Evolutionary conservation across 2,888 invertebrate genomes (phyloP), one percentile per base, ranked within the genome.

Genomic region (Eulithis prunata): DNA sequence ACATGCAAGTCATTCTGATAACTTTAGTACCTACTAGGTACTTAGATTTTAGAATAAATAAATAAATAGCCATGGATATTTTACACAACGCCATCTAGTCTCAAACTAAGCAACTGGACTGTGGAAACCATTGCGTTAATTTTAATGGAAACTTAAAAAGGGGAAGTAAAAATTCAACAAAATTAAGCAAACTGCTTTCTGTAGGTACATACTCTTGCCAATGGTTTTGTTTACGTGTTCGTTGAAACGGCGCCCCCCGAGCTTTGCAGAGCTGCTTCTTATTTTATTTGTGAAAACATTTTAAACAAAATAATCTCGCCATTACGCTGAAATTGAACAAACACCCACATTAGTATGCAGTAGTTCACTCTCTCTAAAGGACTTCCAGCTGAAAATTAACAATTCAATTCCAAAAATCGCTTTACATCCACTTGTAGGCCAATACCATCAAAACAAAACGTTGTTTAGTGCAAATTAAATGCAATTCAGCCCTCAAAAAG

Each of bases 381-480:
- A 74, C 74, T 73, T 66, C 64, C 70, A 54, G 68, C 58, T 64
- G 66, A 70, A 72, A 73, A 75, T 70, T 68, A 69, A 71, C 73
- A 69, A 74, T 71, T 72, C 73, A 70, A 71, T 72, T 73, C 69
- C 68, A 72, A 77, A 73, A 74, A 75, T 72, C 71, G 71, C 74
- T 78, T 75, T 73, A 74, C 72, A 71, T 74, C 78, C 75, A 77
- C 78, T 78, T 75, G 72, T 75, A 77, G 73, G 71, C 78, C 78
- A 74, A 74, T 72, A 72, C 74, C 79, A 83, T 88, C 87, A 88
- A 87, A 88, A 87, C 81, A 80, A 78, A 81, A 79, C 81, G 80
- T 90, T 88, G 87, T 91, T 90, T 90, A 91, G 88, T 90, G 87
- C 87, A 90, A 90, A 91, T 92, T 92, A 92, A 91, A 88, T 88